Evolutionary conservation across 1,140 invertebrate genomes (phyloP).

Genomic region (Drosophila auraria): DNA sequence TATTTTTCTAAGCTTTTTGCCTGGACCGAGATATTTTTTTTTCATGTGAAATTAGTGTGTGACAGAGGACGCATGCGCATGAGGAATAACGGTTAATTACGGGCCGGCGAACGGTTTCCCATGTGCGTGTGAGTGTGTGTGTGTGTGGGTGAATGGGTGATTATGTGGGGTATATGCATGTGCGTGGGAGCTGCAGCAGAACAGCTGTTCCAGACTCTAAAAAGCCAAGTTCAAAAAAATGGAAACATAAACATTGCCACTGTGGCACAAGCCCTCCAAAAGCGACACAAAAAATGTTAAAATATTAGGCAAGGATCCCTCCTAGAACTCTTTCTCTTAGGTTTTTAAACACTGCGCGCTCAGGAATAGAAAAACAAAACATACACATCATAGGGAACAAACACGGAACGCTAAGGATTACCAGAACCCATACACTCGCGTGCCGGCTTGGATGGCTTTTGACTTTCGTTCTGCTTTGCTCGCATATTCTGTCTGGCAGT

Average conservation of each 20-base stretch:
- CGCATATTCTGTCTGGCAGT: background rate
- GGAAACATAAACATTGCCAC: slow-evolving; percentile 29
- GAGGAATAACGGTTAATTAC: slow-evolving; percentile 34
- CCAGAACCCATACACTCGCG: too few relatives aligned
- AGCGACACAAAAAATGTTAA: slow-evolving; percentile 7
- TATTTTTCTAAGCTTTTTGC: slow-evolving; percentile 18
- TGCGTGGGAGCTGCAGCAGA: slow-evolving; percentile 31
- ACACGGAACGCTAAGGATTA: background rate
- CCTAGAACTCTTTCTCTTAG: too few relatives aligned
- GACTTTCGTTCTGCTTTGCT: background rate
- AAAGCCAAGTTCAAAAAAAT: slow-evolving; percentile 37
- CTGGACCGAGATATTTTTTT: slow-evolving; percentile 14
- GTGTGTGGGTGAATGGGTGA: slow-evolving; percentile 19
- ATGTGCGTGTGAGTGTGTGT: background rate
- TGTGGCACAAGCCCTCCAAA: slow-evolving; percentile 11
- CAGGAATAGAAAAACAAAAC: background rate
- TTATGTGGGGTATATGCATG: slow-evolving; percentile 8
- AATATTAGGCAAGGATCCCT: background rate
- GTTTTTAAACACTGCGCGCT: too few relatives aligned
- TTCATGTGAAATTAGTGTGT: slow-evolving; percentile 38
- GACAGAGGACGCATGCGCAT: slow-evolving; percentile 39
- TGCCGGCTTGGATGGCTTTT: background rate
- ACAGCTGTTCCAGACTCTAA: slow-evolving; percentile 55
- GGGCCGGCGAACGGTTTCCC: slow-evolving; percentile 25
- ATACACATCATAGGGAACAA: background rate